Base-by-base conservation (phyloP, 2,113 vertebrate species). In the Phainopepla nitens region DNA sequence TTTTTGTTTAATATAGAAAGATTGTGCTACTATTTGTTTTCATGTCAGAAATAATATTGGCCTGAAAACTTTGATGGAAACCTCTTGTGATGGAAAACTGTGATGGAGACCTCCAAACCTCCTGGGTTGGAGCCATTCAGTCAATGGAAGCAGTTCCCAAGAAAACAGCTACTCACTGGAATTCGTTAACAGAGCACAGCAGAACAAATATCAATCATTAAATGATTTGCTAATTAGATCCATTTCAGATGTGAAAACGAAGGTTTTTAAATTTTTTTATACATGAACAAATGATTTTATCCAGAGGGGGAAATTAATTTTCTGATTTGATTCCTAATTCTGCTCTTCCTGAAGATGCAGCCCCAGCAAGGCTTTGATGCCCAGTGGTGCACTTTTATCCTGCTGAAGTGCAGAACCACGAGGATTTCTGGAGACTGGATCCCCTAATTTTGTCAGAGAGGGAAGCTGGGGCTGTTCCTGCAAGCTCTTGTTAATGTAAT, bases 341-440 rank as follows among this genome's bases (percentile, higher is more conserved):
- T 79, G 44, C 25, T 71, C 31, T 41, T 68, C 18, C 60, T 33
- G 20, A 69, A 85, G 33, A 27, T 22, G 4, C 42, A 80, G n/a
- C 20, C 72, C 58, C 72, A 70, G 35, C 42, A 36, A 57, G 36
- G 58, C 4, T 65, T 22, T 1, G 8, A 29, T 42, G 47, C 11
- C 16, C 47, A 24, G 23, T 4, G n/a, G 31, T 36, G 35, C 2
- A 3, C 10, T 1, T 0, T 15, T 3, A 44, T 6, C 31, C 16
- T 19, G 45, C 58, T 68, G 49, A 56, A 49, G 13, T n/a, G 61
- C 31, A 82, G 24, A 58, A 18, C 62, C 41, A 41, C 0, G 6
- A 31, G 58, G 9, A 22, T 42, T 83, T 69, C 49, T 60, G 61
- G 49, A 85, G 65, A 10, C 2, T 31, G 19, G 11, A 11, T 19